Percentiles rank a stretch among this genome's conserved stretches.
Evolutionary conservation across 2,888 invertebrate species (phyloP).

Genomic region (Sesia apiformis): DNA sequence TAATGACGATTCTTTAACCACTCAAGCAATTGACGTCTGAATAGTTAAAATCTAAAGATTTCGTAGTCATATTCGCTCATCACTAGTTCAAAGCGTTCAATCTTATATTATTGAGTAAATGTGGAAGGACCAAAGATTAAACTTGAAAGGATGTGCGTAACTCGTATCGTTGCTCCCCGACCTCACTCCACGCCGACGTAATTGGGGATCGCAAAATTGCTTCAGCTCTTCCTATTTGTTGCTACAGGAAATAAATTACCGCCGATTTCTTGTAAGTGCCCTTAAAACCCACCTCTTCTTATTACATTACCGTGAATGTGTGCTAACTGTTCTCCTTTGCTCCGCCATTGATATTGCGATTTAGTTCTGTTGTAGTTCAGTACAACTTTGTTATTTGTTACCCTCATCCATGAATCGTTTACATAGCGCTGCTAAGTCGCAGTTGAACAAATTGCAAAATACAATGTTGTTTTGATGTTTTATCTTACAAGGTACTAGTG

Average conservation of each 20-base stretch:
- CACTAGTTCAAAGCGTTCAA: no score
- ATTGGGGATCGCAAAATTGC: constrained; percentile 46
- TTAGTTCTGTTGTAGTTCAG: neutral
- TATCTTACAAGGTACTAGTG: neutral
- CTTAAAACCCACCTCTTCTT: constrained; percentile 22
- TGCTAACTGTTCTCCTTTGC: constrained; percentile 17
- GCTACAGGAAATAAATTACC: constrained; percentile 43
- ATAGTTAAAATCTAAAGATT: no score
- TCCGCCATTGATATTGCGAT: constrained; percentile 14
- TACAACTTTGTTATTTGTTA: neutral
- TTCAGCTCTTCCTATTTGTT: constrained; percentile 43
- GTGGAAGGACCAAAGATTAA: neutral
- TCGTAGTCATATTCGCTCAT: no score
- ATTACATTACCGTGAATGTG: constrained; percentile 28
- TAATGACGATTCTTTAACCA: no score
- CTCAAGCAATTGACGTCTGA: no score
- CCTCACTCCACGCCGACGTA: constrained; percentile 20
- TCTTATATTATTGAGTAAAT: no score
- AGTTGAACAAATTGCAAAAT: constrained; percentile 4
- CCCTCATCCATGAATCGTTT: neutral
- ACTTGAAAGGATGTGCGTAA: neutral
- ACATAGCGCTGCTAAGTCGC: constrained; percentile 3
- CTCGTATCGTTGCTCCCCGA: neutral
- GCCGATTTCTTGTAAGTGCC: constrained; percentile 40
- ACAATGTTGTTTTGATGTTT: constrained; percentile 3